These are phyloP conservation scores for Corapipo altera DNA, from an alignment of 2,113 vertebrate genomes.

Conservation along the genomic window DNA sequence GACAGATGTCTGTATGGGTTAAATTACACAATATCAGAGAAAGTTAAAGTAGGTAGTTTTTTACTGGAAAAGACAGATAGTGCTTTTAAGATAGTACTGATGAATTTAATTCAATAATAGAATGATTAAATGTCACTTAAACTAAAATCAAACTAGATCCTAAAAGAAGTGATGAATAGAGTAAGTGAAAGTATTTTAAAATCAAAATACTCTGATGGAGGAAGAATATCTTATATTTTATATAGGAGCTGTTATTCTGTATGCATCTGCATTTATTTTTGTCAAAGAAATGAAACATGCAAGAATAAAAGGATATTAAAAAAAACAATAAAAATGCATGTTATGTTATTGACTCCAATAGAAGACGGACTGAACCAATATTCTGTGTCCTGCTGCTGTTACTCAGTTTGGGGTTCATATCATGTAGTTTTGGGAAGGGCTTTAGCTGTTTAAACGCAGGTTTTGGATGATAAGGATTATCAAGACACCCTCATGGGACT, in stretches of 20 bases:
- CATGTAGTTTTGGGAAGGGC: neutral
- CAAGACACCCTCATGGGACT: too few relatives aligned
- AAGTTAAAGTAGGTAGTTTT: neutral
- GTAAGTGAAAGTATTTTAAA: neutral
- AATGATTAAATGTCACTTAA: conserved; percentile 25
- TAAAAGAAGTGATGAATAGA: neutral
- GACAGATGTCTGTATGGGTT: neutral
- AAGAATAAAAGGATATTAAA: neutral
- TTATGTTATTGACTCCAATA: neutral
- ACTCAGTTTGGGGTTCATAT: neutral
- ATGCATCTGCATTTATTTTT: neutral
- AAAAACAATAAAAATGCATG: neutral
- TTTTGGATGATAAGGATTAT: neutral
- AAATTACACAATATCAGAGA: conserved; percentile 29
- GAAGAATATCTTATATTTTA: neutral
- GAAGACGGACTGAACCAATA: neutral
- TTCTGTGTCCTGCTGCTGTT: neutral
- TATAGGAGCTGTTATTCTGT: neutral
- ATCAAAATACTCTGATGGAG: neutral
- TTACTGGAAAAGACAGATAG: neutral
- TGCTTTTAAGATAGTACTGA: neutral
- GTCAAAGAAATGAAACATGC: neutral
- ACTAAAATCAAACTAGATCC: neutral
- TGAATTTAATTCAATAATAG: neutral
- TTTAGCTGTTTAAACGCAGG: neutral